Conservation (phyloP, 2,888 invertebrate species). For the Eupithecia insigniata region DNA sequence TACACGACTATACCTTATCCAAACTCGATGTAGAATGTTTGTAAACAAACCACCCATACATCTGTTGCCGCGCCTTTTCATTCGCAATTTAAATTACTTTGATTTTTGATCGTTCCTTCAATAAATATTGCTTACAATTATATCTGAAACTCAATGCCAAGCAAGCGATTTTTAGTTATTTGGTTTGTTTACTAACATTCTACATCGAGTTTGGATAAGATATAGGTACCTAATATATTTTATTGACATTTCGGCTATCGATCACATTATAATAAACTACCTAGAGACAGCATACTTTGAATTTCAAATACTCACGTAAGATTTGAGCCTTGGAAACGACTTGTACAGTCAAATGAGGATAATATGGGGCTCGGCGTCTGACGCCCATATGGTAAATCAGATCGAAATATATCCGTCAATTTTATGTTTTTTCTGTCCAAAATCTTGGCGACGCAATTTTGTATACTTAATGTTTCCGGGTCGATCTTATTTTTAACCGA, state of each 20-base stretch:
- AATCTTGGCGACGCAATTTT: neutral
- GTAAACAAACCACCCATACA: too few relatives aligned
- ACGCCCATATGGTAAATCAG: neutral
- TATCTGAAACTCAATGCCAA: too few relatives aligned
- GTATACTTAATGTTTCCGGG: neutral
- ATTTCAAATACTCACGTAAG: neutral
- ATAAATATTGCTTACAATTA: too few relatives aligned
- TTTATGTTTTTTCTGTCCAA: neutral
- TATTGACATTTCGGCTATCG: neutral
- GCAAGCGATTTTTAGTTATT: too few relatives aligned
- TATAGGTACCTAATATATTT: neutral
- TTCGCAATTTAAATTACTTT: too few relatives aligned
- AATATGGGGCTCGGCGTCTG: neutral
- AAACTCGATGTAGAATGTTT: too few relatives aligned
- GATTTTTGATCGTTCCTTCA: too few relatives aligned
- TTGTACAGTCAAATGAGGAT: constrained; percentile 2
- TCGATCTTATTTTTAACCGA: too few relatives aligned
- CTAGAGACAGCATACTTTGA: neutral
- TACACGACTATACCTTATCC: too few relatives aligned
- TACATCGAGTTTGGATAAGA: too few relatives aligned
- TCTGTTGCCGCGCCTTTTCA: too few relatives aligned
- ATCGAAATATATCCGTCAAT: neutral
- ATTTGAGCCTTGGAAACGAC: neutral
- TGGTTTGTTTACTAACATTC: too few relatives aligned
- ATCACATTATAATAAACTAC: neutral